These are phyloP conservation scores for Chrysotoxum bicinctum DNA, from an alignment of 2,888 invertebrate species.

Conservation along the genomic window DNA sequence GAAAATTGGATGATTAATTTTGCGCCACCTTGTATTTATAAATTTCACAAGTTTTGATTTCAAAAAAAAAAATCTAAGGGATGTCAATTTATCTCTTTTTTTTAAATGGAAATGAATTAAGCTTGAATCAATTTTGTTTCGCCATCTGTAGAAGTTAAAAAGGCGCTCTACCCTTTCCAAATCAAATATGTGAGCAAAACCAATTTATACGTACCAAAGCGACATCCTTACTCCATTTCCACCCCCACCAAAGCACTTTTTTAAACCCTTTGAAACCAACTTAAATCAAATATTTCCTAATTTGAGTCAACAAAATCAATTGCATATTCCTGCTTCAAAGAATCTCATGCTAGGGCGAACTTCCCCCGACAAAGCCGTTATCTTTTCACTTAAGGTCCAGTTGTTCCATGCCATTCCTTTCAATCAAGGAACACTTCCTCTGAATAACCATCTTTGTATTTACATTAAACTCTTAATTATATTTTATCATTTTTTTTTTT, in stretches of 20 bases:
- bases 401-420: background rate
- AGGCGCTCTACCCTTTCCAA: too few relatives aligned
- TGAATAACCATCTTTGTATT: background rate
- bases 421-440: conserved; percentile 13
- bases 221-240: too few relatives aligned
- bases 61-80: too few relatives aligned
- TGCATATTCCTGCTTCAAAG: conserved; percentile 30
- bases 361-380: background rate
- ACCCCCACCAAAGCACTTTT: background rate
- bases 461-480: conserved; percentile 10
- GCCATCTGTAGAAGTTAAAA: too few relatives aligned
- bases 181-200: background rate
- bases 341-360: conserved; percentile 12
- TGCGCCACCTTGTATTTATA: too few relatives aligned
- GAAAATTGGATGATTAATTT: too few relatives aligned
- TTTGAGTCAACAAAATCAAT: conserved; percentile 23
- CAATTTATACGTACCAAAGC: background rate
- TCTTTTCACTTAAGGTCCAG: conserved; percentile 19
- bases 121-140: too few relatives aligned
- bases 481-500: conserved; percentile 14
- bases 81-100: too few relatives aligned
- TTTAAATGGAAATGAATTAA: too few relatives aligned
- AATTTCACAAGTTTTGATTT: too few relatives aligned
- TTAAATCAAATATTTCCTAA: conserved; percentile 19
- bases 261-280: conserved; percentile 1